Evolutionary conservation across 2,888 invertebrate species (phyloP).

Genomic region (Nemurella pictetii): DNA sequence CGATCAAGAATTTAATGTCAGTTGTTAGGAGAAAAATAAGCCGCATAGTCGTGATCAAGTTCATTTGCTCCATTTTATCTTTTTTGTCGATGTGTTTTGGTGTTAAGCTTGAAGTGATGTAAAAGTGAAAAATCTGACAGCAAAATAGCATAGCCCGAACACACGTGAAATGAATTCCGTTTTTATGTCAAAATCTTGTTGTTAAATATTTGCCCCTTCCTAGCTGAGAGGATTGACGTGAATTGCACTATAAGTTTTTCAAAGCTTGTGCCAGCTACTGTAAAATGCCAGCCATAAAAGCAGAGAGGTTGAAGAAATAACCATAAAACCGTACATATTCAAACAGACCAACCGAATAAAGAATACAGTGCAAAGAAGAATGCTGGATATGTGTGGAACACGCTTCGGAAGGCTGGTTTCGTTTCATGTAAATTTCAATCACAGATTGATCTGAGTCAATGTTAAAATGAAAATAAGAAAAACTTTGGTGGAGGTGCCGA

Average conservation of each 20-base stretch:
- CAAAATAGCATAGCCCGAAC: not conserved
- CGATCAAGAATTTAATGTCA: too few species aligned
- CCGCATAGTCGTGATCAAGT: not conserved
- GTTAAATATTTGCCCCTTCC: not conserved
- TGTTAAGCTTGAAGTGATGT: not conserved
- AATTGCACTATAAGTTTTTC: not conserved
- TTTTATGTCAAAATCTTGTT: not conserved
- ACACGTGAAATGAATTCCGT: not conserved
- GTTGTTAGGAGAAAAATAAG: too few species aligned
- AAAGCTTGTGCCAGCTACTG: not conserved
- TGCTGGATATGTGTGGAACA: not conserved
- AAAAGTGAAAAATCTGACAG: not conserved
- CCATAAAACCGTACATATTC: slow-evolving; percentile 19
- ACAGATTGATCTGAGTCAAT: not conserved
- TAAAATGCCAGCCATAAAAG: slow-evolving; percentile 11
- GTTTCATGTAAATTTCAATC: not conserved
- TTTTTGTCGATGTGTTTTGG: not conserved
- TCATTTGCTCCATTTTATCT: not conserved
- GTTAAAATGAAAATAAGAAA: not conserved
- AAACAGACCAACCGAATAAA: not conserved
- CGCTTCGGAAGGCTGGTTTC: not conserved
- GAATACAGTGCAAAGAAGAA: not conserved
- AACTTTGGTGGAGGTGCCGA: not conserved
- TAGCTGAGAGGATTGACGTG: not conserved
- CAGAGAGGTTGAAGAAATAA: slow-evolving; percentile 17